Evolutionary conservation across 2,888 invertebrate species (phyloP), one percentile per base, ranked within the genome.

Genomic region (Graphium colonna): DNA sequence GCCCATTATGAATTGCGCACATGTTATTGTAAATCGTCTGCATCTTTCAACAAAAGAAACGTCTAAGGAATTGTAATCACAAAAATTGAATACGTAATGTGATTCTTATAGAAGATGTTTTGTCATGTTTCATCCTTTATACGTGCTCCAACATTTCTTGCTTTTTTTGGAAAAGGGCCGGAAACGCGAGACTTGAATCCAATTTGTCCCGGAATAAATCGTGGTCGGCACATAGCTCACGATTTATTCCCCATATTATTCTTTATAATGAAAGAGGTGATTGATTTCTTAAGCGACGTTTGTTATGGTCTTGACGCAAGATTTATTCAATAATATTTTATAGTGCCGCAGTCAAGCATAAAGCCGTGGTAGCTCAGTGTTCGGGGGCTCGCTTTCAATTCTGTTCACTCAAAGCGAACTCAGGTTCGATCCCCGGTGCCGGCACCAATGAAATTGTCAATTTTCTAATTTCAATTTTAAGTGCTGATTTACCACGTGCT

Each of bases 201-300:
- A 86, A 87, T 88, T 86, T 86, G 82, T 81, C 79, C 80, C 77
- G 77, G 69, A 75, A 77, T 88, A 82, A 78, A 85, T 87, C 86
- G 82, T 82, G 85, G 82, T 79, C 83, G 79, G 77, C 73, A 68
- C 72, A 67, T 67, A 71, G 70, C 67, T 73, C 73, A 73, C 78
- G 77, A 86, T 87, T 85, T 85, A 83, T 86, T 79, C 74, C 79
- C 75, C 75, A 79, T 77, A 76, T 73, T 69, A 67, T 65, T 56
- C 64, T 57, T 59, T 56, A 39, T 28, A 46, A 50, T 55, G 39
- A 41, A 47, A 31, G 43, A 40, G 43, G 15, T 33, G 15, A 21
- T 46, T 26, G 45, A 40, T 33, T 33, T 12, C 38, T 42, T 16
- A 31, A 3, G 21, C 21, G 31, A 31, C 15, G 31, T 10, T 10